phyloP scores from a whole-genome alignment of 1,140 invertebrate species.

The Pinna nobilis region DNA sequence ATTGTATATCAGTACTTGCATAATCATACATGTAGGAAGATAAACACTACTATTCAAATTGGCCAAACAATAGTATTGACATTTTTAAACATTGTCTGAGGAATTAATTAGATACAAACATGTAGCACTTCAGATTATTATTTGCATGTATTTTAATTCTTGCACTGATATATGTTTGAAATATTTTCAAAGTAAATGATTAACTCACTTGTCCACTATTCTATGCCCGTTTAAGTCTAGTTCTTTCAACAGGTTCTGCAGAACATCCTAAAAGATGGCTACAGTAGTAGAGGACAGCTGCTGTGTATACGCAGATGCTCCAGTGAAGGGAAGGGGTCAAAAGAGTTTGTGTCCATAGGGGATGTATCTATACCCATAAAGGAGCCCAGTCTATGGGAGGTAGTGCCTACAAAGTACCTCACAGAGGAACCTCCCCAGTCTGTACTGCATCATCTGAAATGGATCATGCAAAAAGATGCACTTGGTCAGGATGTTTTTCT shows the following conservation, averaged over 20 bases:
- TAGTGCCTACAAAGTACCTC: slow-evolving; percentile 87
- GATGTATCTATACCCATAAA: slow-evolving; percentile 54
- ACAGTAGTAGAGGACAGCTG: not conserved
- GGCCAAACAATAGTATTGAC: too few species aligned
- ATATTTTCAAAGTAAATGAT: not conserved
- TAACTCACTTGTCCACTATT: not conserved
- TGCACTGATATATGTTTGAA: not conserved
- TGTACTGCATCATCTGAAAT: slow-evolving; percentile 87
- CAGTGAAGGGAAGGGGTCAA: slow-evolving; percentile 5
- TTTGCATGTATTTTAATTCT: not conserved
- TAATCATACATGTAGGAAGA: too few species aligned
- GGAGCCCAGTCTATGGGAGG: slow-evolving; percentile 78
- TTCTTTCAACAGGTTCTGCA: slow-evolving; percentile 1
- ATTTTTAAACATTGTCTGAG: too few species aligned
- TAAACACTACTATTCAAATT: too few species aligned
- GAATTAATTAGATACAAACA: too few species aligned
- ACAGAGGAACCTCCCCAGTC: slow-evolving; percentile 80
- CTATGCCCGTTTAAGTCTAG: not conserved
- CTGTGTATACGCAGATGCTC: slow-evolving; percentile 35
- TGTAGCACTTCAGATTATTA: too few species aligned
- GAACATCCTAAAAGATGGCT: slow-evolving; percentile 4
- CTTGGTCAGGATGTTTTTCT: slow-evolving; percentile 97
- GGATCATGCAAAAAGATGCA: slow-evolving; percentile 96
- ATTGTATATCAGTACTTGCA: too few species aligned
- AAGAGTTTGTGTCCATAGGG: slow-evolving; percentile 56